A percentile compares a stretch with the other conserved stretches of the same genome.
These are phyloP conservation scores for Heliconius melpomene DNA, from an alignment of 1,140 invertebrate species.

Conservation along the genomic window DNA sequence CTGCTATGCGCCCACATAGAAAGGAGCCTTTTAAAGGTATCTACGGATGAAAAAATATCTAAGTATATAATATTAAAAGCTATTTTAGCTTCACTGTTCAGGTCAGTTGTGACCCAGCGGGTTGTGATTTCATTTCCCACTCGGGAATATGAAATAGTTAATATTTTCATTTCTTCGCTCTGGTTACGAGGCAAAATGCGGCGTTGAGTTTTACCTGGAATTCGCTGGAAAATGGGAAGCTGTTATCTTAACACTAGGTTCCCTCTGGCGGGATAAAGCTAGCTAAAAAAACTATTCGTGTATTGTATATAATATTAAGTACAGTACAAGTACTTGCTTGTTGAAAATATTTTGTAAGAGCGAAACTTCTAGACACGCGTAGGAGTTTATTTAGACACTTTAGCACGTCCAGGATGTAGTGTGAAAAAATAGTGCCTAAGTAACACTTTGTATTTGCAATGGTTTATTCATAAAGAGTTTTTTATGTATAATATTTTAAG, in stretches of 20 bases:
- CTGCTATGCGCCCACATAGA: neutral
- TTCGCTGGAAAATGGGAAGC: too few relatives aligned
- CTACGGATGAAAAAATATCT: neutral
- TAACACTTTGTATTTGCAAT: neutral
- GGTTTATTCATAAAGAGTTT: neutral
- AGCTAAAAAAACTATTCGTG: too few relatives aligned
- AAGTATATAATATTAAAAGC: neutral
- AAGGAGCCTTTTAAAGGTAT: neutral
- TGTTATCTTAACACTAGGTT: too few relatives aligned
- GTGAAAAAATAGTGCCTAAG: neutral
- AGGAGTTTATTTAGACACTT: neutral
- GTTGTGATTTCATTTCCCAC: too few relatives aligned
- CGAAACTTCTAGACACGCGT: neutral
- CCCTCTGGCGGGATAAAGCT: too few relatives aligned
- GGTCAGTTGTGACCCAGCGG: too few relatives aligned
- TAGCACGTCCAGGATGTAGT: constrained; percentile 2
- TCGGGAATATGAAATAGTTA: too few relatives aligned
- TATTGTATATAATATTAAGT: too few relatives aligned
- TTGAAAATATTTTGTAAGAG: neutral
- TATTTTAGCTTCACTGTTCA: neutral
- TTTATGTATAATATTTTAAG: neutral
- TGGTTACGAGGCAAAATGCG: too few relatives aligned
- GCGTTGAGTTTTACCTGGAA: too few relatives aligned
- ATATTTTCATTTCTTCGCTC: too few relatives aligned
- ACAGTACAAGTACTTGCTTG: neutral